phyloP scores from a whole-genome alignment of 2,888 invertebrate species.

The Patella depressa region DNA sequence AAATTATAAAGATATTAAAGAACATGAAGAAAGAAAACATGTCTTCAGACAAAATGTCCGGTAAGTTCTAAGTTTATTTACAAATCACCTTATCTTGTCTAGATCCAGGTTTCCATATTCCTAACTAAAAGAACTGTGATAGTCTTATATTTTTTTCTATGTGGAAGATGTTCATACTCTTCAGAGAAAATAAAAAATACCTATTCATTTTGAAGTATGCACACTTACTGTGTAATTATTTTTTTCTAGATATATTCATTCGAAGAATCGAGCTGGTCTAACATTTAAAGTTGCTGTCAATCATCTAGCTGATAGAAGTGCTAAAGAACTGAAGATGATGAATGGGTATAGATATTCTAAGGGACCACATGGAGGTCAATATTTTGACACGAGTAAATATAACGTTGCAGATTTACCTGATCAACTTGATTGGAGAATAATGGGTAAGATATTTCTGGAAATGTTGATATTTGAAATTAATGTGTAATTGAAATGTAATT shows the following conservation, averaged over 20 bases:
- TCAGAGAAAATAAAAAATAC: too few relatives aligned
- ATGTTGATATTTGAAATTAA: neutral
- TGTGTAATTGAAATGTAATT: neutral
- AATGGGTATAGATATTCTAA: constrained; percentile 67
- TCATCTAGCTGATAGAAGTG: constrained; percentile 87
- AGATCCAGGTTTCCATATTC: too few relatives aligned
- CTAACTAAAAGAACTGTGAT: too few relatives aligned
- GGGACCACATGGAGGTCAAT: constrained; percentile 80
- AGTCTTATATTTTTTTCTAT: neutral
- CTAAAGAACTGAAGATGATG: constrained; percentile 77
- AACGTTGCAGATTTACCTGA: constrained; percentile 77
- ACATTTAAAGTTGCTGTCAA: constrained; percentile 85
- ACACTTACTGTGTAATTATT: too few relatives aligned
- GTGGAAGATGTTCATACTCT: too few relatives aligned
- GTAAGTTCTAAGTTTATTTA: constrained; percentile 37
- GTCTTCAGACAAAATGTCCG: constrained; percentile 87
- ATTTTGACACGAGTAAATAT: constrained; percentile 77
- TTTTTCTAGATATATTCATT: constrained; percentile 80
- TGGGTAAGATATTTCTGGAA: constrained; percentile 72
- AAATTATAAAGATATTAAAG: constrained; percentile 78
- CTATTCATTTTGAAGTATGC: too few relatives aligned
- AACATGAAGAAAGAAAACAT: constrained; percentile 81
- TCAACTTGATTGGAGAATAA: constrained; percentile 89
- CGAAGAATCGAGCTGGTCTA: constrained; percentile 82
- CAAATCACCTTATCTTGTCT: too few relatives aligned